Conservation (phyloP, 2,797 vertebrate species). For the Orestias chungarensis region DNA sequence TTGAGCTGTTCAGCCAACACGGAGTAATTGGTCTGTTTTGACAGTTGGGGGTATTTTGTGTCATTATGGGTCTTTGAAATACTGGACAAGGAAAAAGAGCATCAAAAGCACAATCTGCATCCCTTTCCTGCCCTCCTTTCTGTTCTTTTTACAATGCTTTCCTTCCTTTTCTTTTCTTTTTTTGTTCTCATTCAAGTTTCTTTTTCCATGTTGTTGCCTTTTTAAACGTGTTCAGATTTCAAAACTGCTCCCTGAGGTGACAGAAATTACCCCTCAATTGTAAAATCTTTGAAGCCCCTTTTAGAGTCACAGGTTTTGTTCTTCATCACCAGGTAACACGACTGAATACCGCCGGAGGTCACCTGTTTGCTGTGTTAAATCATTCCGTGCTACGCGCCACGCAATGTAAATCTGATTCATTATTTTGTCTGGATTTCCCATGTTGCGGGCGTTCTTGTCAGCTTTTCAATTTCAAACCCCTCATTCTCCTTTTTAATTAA, state of each 20-base stretch:
- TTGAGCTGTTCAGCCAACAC: constrained; percentile 37
- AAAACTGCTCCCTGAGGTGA: neutral
- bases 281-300: constrained; percentile 8
- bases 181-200: constrained; percentile 46
- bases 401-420: constrained; percentile 45
- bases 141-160: constrained; percentile 45
- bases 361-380: constrained; percentile 67
- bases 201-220: constrained; percentile 26
- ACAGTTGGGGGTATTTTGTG: constrained; percentile 69
- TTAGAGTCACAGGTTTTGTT: constrained; percentile 31
- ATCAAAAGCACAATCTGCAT: constrained; percentile 69
- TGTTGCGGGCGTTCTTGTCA: neutral
- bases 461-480: neutral
- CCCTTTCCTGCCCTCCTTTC: constrained; percentile 63
- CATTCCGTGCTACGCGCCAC: constrained; percentile 41
- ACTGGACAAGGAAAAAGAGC: constrained; percentile 64
- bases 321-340: constrained; percentile 67
- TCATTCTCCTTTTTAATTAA: neutral
- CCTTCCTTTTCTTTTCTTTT: constrained; percentile 43
- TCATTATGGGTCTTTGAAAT: constrained; percentile 72
- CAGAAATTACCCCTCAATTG: neutral
- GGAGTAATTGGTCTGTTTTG: constrained; percentile 66
- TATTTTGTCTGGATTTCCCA: neutral
- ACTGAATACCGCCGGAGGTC: constrained; percentile 67
- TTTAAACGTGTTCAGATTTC: constrained; percentile 24